Base-by-base conservation (phyloP, 2,888 invertebrate species). In the Salticus scenicus region DNA sequence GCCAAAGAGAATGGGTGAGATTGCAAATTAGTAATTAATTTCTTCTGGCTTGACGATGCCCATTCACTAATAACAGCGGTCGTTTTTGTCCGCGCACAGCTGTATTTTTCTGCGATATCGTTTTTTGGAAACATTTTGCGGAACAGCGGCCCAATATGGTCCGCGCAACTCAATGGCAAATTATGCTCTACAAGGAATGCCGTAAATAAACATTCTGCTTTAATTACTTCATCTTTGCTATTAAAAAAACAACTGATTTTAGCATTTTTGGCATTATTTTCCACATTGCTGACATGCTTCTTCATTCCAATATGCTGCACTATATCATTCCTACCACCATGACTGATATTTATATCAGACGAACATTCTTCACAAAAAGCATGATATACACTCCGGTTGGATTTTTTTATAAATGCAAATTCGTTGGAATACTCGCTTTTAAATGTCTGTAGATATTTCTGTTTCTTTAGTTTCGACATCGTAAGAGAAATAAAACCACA, bases 151-250 rank as follows among this genome's bases (percentile, higher is more conserved):
- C 67, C 30, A 7, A 67, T 33, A 10, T 67, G 67, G 5, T 67
- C 30, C 1, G 31, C 67, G 14, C 67, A 67, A 67, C 67, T 67
- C n/a, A 67, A 1, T 1, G 31, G 14, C 31, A 67, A 31, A 12
- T 67, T 67, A 20, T 67, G 67, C 20, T 67, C 67, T 4, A 67
- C 14, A 0, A 67, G 67, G 8, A 67, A 67, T 12, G 30, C n/a
- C 2, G 67, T 67, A 30, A 67, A 31, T 33, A 67, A 20, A 10
- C 31, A 67, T 31, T 67, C 67, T 30, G 67, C 67, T n/a, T 17
- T 1, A 30, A 12, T 67, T n/a, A 30, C n/a, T 27, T 67, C 28
- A 28, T 67, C 33, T 1, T 8, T 17, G 5, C 14, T 27, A 28
- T 1, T 67, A 28, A 28, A 31, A 31, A 31, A 67, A 37, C 7